Evolutionary conservation across 2,797 vertebrate species (phyloP), one percentile per base, ranked within the genome.

Genomic region (Muraenolepis orangiensis): DNA sequence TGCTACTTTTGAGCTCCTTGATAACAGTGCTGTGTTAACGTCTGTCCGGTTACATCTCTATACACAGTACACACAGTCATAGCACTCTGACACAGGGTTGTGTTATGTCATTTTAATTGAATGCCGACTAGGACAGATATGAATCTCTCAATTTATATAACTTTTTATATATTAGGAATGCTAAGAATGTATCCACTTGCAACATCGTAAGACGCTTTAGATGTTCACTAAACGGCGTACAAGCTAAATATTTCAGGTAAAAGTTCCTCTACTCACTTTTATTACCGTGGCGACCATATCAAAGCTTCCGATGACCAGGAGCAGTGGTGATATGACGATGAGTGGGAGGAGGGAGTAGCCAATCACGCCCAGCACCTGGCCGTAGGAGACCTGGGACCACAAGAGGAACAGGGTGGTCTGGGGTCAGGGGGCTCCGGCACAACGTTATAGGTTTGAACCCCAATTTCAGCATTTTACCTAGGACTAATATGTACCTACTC

Each of bases 331-430:
- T 87, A 99, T 96, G 83, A 98, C 97, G 87, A 99, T 99, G 84
- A 99, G 96, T 71, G 98, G 98, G 82, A 99, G 96, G 72, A 99
- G 93, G 64, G 98, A 99, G 92, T 99, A 99, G 85, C 98, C 98
- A 82, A 99, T 99, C 79, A 99, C 98, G 80, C 97, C 98, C 46
- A 99, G 95, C 76, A 99, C 97, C 88, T 99, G 98, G 66, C 97
- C 98, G 72, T 97, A 99, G 36, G 96, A 96, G 86, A 99, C 98
- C 98, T 99, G 89, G 28, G 26, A 72, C 64, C 32, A 78, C 80
- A 10, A 80, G 66, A 76, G 42, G 16, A 46, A 18, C 42, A 46
- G 16, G 14, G 20, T 20, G 23, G 51, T 8, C 46, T 61, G 23
- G n/a, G 57, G 57, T 61, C 11, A 61, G 23, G 57, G 57, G 57